Base-by-base conservation (phyloP, 2,888 invertebrate genomes). In the Hermaeophaga mercurialis region DNA sequence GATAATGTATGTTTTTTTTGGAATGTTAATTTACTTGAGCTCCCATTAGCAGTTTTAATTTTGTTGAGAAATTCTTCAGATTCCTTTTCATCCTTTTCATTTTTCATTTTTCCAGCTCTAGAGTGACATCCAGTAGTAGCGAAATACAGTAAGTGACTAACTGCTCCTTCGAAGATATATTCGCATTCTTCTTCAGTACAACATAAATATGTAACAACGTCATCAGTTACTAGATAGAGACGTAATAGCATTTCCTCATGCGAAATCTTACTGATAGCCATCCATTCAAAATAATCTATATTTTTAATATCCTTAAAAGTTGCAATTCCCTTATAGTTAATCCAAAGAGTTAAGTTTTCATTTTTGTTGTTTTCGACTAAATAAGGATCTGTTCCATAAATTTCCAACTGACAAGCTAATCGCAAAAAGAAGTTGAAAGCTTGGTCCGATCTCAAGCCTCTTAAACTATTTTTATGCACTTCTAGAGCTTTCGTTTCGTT, bases 341-440 rank as follows among this genome's bases (percentile, higher is more conserved):
- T 61, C 59, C 66, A 66, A 5, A 68, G 33, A 5, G 54, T 60
- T 9, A 64, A 19, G 14, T 62, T 59, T 15, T 59, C 45, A 1
- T 50, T 50, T 5, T 61, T 38, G 14, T 45, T 24, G 9, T 59
- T 56, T 18, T 60, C 58, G 1, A 66, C 62, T 1, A 63, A 38
- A 50, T 64, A 63, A 0, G 66, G 63, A 14, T 68, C 66, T 3
- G 62, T 56, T 6, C 68, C 68, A 39, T 68, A 68, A 9, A 64
- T 64, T 26, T 65, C 59, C 9, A 66, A 45, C 36, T 66, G 62
- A 24, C 64, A 59, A n/a, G 64, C 63, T 55, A 68, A 46, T 6
- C 68, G 56, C 12, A 68, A 52, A 53, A 66, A 62, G 19, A 68
- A 46, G 26, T 68, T 66, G 22, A 62, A 56, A 3, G 61, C 31